These are phyloP conservation scores for Gouania willdenowi DNA, from an alignment of 2,797 vertebrate genomes.

Conservation along the genomic window DNA sequence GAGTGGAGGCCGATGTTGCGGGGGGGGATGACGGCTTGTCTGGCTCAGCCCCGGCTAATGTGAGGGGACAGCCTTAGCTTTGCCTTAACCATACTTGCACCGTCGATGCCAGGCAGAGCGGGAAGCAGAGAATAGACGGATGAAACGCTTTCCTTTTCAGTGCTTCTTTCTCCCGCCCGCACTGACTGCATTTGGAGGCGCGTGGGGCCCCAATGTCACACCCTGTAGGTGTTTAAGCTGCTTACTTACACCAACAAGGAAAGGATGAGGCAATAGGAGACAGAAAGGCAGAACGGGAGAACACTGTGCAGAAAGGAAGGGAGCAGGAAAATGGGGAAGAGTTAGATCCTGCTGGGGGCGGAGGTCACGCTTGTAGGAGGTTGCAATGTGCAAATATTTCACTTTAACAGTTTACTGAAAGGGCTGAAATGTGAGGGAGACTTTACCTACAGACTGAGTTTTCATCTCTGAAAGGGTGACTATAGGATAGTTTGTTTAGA, in stretches of 20 bases:
- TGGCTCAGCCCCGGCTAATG: constrained; percentile 70
- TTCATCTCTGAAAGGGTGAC: constrained; percentile 18
- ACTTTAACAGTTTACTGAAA: constrained; percentile 44
- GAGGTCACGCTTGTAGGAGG: constrained; percentile 66
- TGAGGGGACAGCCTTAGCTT: constrained; percentile 76
- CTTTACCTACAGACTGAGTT: constrained; percentile 5
- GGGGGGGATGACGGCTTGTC: constrained; percentile 61
- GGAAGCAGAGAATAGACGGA: constrained; percentile 64
- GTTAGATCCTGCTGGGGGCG: constrained; percentile 54
- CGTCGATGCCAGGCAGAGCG: constrained; percentile 59
- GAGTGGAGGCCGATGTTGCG: constrained; percentile 43
- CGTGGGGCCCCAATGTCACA: constrained; percentile 72
- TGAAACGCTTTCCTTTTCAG: constrained; percentile 66
- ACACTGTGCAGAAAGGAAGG: constrained; percentile 40
- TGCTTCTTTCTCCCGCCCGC: constrained; percentile 49
- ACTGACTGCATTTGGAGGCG: constrained; percentile 65
- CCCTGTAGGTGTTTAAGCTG: constrained; percentile 81
- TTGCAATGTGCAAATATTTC: constrained; percentile 56
- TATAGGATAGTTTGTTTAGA: constrained; percentile 3
- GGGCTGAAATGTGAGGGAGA: constrained; percentile 26
- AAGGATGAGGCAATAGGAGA: constrained; percentile 63
- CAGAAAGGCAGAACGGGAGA: constrained; percentile 41
- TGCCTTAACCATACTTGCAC: constrained; percentile 57
- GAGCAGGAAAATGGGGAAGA: constrained; percentile 53
- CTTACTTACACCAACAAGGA: constrained; percentile 72